Evolutionary conservation across 2,113 vertebrate species (phyloP).

Genomic region (Agapornis roseicollis): DNA sequence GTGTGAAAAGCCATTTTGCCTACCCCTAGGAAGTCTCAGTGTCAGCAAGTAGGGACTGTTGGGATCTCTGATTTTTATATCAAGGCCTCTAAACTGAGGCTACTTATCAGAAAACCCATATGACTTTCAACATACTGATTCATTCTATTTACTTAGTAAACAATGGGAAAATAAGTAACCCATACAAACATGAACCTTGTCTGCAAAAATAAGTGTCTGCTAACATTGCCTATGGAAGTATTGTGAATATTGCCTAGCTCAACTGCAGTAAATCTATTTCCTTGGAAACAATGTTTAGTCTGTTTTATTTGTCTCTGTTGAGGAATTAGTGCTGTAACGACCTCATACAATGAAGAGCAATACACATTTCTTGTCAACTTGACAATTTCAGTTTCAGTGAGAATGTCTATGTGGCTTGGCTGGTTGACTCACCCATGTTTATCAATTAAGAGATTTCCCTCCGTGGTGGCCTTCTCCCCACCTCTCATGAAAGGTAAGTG

Average conservation of each 20-base stretch:
- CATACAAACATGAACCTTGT: slow-evolving; percentile 78
- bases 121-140: slow-evolving; percentile 68
- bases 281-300: not conserved
- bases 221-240: slow-evolving; percentile 8
- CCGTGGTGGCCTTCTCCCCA: not conserved
- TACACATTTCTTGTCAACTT: not conserved
- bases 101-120: slow-evolving; percentile 52
- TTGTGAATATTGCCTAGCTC: not conserved
- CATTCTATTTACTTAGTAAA: slow-evolving; percentile 78
- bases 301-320: not conserved
- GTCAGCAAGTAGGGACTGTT: not conserved
- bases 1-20: slow-evolving; percentile 67
- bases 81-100: not conserved
- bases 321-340: not conserved
- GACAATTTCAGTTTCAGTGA: not conserved
- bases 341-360: not conserved
- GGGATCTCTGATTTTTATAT: slow-evolving; percentile 72
- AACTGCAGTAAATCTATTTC: not conserved
- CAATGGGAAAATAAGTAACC: slow-evolving; percentile 80
- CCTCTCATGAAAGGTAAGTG: not conserved
- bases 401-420: not conserved
- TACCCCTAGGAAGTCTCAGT: not conserved
- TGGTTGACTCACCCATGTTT: not conserved
- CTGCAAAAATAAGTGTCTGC: slow-evolving; percentile 57
- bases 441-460: not conserved